A percentile compares a stretch with the other conserved stretches of the same genome.
These are phyloP conservation scores for Paramormyrops kingsleyae DNA, from an alignment of 2,113 vertebrate genomes.

Conservation along the genomic window DNA sequence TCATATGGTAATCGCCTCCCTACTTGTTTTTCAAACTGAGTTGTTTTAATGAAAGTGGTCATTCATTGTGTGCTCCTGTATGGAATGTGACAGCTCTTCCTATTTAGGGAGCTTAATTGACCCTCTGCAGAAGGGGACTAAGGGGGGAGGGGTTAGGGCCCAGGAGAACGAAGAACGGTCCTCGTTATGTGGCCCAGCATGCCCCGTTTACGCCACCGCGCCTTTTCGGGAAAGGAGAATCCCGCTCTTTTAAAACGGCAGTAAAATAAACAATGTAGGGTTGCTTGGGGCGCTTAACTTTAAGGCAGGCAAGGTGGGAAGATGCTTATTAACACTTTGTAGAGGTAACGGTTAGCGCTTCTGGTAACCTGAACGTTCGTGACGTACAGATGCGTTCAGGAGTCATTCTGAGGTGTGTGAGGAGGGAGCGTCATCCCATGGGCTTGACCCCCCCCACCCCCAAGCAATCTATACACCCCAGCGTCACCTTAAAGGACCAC, in stretches of 20 bases:
- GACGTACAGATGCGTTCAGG: background rate
- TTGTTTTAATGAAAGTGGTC: constrained; percentile 57
- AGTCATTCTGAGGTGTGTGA: background rate
- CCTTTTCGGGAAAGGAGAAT: background rate
- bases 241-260: background rate
- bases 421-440: background rate
- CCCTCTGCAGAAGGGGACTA: constrained; percentile 34
- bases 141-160: constrained; percentile 17
- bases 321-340: background rate
- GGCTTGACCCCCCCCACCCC: background rate
- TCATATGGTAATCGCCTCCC: constrained; percentile 54
- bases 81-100: constrained; percentile 51
- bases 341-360: background rate
- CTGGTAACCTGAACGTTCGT: background rate
- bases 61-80: constrained; percentile 45
- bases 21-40: constrained; percentile 28
- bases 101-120: constrained; percentile 53
- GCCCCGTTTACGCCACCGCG: constrained; percentile 33
- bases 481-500: background rate
- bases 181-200: constrained; percentile 38
- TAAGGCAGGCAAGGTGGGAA: background rate
- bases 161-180: constrained; percentile 21
- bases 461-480: background rate
- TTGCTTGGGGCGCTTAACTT: background rate
- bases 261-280: background rate